A percentile compares a stretch with the other conserved stretches of the same genome.
Evolutionary conservation across 2,113 vertebrate species (phyloP).

Genomic region (Barnardius zonarius): DNA sequence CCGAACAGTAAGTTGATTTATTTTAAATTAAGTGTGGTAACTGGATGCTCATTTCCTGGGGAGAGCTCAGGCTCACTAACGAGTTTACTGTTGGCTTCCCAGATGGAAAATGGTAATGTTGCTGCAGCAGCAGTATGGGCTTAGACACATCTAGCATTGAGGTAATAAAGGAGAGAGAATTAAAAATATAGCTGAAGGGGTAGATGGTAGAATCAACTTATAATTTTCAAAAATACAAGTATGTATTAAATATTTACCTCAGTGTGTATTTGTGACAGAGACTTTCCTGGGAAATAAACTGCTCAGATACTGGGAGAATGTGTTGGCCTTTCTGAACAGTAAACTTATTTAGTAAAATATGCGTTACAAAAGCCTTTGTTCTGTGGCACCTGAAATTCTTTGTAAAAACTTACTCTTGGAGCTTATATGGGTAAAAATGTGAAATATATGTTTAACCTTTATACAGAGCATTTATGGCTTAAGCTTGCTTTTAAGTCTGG

Average conservation of each 20-base stretch:
- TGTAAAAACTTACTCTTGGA: not conserved
- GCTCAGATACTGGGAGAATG: not conserved
- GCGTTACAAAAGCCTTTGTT: not conserved
- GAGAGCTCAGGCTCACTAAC: not conserved
- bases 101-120: not conserved
- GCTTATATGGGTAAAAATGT: not conserved
- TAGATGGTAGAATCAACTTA: not conserved
- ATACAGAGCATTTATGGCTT: not conserved
- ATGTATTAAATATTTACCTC: not conserved
- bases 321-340: not conserved
- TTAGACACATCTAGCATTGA: not conserved
- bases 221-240: fast-evolving
- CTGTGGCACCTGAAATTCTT: not conserved
- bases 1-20: not conserved
- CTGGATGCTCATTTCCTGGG: not conserved
- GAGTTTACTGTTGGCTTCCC: not conserved
- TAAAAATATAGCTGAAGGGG: not conserved
- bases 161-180: not conserved
- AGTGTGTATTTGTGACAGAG: not conserved
- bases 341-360: not conserved
- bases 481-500: not conserved
- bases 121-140: not conserved
- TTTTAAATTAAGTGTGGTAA: not conserved
- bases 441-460: not conserved
- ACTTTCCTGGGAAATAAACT: not conserved